Evolutionary conservation across 2,797 vertebrate species (phyloP).

Genomic region (Sebastes oblongus): DNA sequence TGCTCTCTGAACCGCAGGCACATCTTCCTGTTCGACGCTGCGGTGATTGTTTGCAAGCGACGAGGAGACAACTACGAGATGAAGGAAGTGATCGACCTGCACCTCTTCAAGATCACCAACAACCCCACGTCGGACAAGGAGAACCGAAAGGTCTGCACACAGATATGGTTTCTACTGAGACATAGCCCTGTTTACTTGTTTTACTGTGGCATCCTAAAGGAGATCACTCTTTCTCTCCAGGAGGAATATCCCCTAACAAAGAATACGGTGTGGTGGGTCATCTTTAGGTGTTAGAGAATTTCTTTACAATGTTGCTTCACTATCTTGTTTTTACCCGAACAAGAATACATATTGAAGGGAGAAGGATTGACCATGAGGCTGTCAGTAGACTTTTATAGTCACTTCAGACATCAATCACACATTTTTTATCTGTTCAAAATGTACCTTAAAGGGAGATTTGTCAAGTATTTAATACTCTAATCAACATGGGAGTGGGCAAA

Average conservation of each 20-base stretch:
- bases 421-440: too few relatives aligned
- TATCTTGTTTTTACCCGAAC: background rate
- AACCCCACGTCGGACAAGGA: constrained; percentile 97
- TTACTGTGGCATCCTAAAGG: background rate
- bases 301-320: background rate
- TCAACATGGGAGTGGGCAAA: too few relatives aligned
- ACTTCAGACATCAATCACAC: background rate
- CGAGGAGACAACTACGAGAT: constrained; percentile 97
- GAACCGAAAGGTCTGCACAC: constrained; percentile 89
- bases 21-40: constrained; percentile 96
- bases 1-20: constrained; percentile 80
- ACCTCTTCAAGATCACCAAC: constrained; percentile 96
- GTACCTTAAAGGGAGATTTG: too few relatives aligned
- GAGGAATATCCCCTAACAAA: too few relatives aligned
- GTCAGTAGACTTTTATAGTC: too few relatives aligned
- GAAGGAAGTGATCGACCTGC: constrained; percentile 97
- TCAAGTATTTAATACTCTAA: too few relatives aligned
- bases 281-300: background rate
- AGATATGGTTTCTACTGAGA: background rate
- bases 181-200: background rate
- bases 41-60: constrained; percentile 95
- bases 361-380: background rate
- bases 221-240: background rate
- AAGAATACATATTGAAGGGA: background rate
- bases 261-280: background rate